Conservation (phyloP, 1,140 invertebrate species). For the Leptoteleia sp. region DNA sequence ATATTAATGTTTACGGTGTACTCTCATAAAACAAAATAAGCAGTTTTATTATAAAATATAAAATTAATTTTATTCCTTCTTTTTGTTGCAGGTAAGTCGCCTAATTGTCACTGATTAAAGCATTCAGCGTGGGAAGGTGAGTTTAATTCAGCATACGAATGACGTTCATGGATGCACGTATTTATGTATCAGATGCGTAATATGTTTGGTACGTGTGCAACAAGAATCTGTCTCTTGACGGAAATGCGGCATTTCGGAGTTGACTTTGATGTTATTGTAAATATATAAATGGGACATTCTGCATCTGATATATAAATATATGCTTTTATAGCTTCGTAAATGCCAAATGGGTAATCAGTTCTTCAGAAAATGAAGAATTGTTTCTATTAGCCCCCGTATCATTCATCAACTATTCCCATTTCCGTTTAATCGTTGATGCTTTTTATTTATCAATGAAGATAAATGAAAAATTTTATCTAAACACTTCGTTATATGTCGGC, state of each 20-base stretch:
- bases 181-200: slow-evolving; percentile 23
- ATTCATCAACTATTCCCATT: slow-evolving; percentile 4
- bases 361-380: slow-evolving; percentile 34
- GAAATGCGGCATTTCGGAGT: slow-evolving; percentile 21
- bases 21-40: no score
- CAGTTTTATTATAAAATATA: no score
- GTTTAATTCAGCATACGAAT: slow-evolving; percentile 1
- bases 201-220: slow-evolving; percentile 17
- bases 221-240: slow-evolving; percentile 15
- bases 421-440: neutral
- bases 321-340: slow-evolving; percentile 2
- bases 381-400: neutral
- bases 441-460: neutral
- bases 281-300: no score
- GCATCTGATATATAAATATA: neutral
- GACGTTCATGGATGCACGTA: slow-evolving; percentile 30
- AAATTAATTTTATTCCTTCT: neutral
- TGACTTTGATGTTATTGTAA: slow-evolving; percentile 15
- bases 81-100: slow-evolving; percentile 37
- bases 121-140: slow-evolving; percentile 4
- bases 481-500: no score
- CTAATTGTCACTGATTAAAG: neutral
- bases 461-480: slow-evolving; percentile 2
- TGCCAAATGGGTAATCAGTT: slow-evolving; percentile 21
- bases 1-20: no score